Base-by-base conservation (phyloP, 2,888 invertebrate genomes). In the Dynastes hyllus region DNA sequence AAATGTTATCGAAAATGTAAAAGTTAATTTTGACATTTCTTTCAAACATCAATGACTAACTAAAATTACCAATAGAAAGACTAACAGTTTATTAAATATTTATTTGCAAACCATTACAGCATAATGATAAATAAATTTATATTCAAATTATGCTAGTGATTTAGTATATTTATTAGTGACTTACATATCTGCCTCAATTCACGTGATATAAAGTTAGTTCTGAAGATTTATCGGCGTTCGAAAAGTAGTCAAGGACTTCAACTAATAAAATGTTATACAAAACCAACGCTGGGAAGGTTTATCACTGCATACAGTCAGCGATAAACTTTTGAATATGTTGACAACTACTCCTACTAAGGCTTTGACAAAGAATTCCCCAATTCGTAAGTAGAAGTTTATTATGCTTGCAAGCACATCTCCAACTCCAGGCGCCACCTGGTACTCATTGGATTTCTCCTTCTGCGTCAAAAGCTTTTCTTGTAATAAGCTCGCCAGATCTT, bases 371-470 rank as follows among this genome's bases (percentile, higher is more conserved):
- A 69, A 69, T 8, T 51, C 69, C n/a, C 51, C 69, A 1, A 69
- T 29, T 13, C 51, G 22, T 6, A 69, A 40, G 29, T 53, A 69
- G 51, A 69, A 69, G 8, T 51, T 69, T 6, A 51, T 29, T 11
- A 51, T 32, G 51, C 69, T 69, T 1, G 51, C 29, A 11, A 69
- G 22, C 6, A 50, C 22, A 51, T 69, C 69, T 9, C 51, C 51
- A 27, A 69, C 29, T 11, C 69, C 69, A 11, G 69, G 51, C 29
- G 69, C 69, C 32, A 69, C 1, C 13, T 69, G 51, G 50, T 51
- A 69, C 8, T 50, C 2, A 51, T 29, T 29, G 6, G 40, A 13
- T 27, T 69, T 4, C 2, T 9, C 29, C 3, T 69, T 50, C 6
- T 4, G 13, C 32, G 13, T 5, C 32, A 69, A 13, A 4, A 51